Evolutionary conservation across 1,140 invertebrate genomes (phyloP).

Genomic region (Piezodorus guildinii): DNA sequence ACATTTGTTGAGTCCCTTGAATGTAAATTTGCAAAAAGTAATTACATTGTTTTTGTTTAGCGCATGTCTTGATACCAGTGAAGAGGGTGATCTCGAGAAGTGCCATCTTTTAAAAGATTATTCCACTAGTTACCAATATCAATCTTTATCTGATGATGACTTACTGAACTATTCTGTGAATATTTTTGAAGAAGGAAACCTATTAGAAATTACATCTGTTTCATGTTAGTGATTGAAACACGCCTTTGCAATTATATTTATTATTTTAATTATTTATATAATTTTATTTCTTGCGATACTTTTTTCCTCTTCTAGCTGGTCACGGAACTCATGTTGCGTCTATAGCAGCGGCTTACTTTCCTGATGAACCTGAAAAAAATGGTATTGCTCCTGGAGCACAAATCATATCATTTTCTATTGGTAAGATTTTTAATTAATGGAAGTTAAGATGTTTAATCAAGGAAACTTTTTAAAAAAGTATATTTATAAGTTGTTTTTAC

Average conservation of each 20-base stretch:
- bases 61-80: slow-evolving; percentile 77
- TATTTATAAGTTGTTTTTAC: not conserved
- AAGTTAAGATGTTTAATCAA: too few relatives aligned
- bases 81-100: slow-evolving; percentile 62
- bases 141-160: slow-evolving; percentile 60
- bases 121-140: slow-evolving; percentile 65
- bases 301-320: slow-evolving; percentile 46
- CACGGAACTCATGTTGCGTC: slow-evolving; percentile 96
- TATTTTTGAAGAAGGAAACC: slow-evolving; percentile 83
- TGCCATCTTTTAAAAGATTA: slow-evolving; percentile 78
- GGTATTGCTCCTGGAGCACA: slow-evolving; percentile 94
- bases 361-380: slow-evolving; percentile 78
- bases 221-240: slow-evolving; percentile 58
- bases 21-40: too few relatives aligned
- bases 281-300: not conserved
- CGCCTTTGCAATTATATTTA: not conserved
- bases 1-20: too few relatives aligned
- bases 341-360: slow-evolving; percentile 86
- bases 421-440: slow-evolving; percentile 30
- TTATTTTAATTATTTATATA: not conserved
- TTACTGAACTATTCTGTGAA: slow-evolving; percentile 85
- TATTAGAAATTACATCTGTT: slow-evolving; percentile 85
- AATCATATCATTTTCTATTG: slow-evolving; percentile 85
- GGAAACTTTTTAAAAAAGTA: not conserved
- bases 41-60: slow-evolving; percentile 36